Evolutionary conservation across 2,797 vertebrate species (phyloP).

Genomic region (Rhinoraja longicauda): DNA sequence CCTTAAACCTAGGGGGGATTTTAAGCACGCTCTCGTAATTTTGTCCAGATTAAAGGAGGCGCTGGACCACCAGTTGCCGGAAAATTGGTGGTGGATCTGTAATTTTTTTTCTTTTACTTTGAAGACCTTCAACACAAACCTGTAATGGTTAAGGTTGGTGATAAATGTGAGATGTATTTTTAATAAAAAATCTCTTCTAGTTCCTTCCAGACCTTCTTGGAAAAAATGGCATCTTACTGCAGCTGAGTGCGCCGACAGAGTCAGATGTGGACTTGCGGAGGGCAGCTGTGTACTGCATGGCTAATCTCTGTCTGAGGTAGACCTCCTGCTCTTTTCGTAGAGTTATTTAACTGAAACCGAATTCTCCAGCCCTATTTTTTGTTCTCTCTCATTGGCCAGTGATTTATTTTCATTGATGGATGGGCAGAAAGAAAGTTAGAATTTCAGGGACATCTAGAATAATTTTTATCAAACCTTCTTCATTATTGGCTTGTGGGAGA

Average conservation of each 20-base stretch:
- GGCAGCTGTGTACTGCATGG: conserved; percentile 79
- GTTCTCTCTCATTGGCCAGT: not conserved
- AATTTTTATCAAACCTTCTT: not conserved
- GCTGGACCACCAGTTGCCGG: too few relatives aligned
- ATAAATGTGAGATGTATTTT: not conserved
- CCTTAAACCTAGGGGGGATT: too few relatives aligned
- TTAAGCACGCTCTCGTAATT: too few relatives aligned
- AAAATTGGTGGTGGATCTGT: too few relatives aligned
- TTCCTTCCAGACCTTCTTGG: conserved; percentile 72
- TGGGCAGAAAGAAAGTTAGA: not conserved
- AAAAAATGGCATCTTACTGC: conserved; percentile 67
- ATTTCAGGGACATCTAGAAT: not conserved
- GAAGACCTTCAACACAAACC: not conserved
- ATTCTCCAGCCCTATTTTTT: not conserved
- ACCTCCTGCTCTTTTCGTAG: not conserved
- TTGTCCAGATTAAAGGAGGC: too few relatives aligned
- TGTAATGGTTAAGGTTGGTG: not conserved
- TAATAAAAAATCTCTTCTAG: conserved; percentile 58
- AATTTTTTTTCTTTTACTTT: not conserved
- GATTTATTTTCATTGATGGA: not conserved
- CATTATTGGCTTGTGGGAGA: not conserved
- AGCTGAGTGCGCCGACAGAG: conserved; percentile 64
- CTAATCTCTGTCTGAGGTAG: conserved; percentile 87
- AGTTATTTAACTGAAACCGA: not conserved
- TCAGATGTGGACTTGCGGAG: conserved; percentile 71